Conservation (phyloP, 2,797 vertebrate species). For the Acanthopagrus latus region DNA sequence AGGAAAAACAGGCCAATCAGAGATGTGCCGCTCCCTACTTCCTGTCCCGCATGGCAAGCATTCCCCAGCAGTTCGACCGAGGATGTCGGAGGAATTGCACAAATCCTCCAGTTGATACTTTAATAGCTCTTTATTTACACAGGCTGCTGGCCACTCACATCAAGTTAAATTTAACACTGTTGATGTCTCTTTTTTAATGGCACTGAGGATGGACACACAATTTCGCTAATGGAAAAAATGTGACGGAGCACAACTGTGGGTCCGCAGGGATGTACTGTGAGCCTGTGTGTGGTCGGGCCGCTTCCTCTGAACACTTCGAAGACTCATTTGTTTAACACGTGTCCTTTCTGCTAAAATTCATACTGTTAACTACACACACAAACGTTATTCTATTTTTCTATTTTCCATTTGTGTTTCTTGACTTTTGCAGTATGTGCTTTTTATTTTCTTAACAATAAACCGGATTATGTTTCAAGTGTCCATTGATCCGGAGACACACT, state of each 20-base stretch:
- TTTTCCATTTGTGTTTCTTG: too few relatives aligned
- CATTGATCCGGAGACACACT: too few relatives aligned
- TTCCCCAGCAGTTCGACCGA: slow-evolving; percentile 51
- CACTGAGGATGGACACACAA: neutral
- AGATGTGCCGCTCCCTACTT: slow-evolving; percentile 72
- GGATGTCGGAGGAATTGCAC: slow-evolving; percentile 49
- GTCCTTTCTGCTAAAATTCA: too few relatives aligned
- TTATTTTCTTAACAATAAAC: too few relatives aligned
- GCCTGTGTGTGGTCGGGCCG: slow-evolving; percentile 16
- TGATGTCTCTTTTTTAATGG: neutral
- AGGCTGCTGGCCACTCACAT: slow-evolving; percentile 7
- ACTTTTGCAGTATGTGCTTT: too few relatives aligned
- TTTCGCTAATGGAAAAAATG: neutral
- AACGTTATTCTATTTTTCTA: too few relatives aligned
- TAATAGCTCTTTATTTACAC: slow-evolving; percentile 46
- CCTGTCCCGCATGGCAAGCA: slow-evolving; percentile 64
- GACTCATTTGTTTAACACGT: too few relatives aligned
- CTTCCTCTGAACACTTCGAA: neutral
- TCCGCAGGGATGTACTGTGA: neutral
- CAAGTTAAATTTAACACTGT: neutral
- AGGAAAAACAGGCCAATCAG: slow-evolving; percentile 59
- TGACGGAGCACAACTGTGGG: neutral
- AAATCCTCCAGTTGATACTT: slow-evolving; percentile 24
- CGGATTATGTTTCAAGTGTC: too few relatives aligned
- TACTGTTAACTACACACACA: too few relatives aligned